Evolutionary conservation across 2,797 vertebrate species (phyloP), one percentile per base, ranked within the genome.

Genomic region (Gadopsis bispinosus): DNA sequence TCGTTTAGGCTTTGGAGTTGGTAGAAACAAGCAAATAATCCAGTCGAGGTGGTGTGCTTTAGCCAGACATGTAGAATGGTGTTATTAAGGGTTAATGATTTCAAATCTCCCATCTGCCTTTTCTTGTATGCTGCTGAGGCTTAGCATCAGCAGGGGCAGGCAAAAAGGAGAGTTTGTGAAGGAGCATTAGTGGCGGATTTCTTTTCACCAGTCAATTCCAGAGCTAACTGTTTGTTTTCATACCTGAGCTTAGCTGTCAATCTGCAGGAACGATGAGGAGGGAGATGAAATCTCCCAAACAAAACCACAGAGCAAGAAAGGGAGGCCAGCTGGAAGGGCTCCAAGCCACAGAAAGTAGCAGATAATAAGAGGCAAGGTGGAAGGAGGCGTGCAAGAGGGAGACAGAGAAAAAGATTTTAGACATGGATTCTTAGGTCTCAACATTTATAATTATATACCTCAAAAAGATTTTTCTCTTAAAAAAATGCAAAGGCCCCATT

Each of bases 201-300:
- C 92, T 96, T 94, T 94, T 93, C 94, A 94, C 88, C 84, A 67
- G 55, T 89, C 93, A 92, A 91, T 94, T 95, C 89, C 69, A 85
- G 93, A 95, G 95, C 95, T 95, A 95, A 94, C 93, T 95, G 93
- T 96, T 96, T 96, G 95, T 96, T 96, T 96, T 96, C 92, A 89
- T 96, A 96, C 95, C 95, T 95, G 94, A 95, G 94, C 95, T 95
- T 93, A 94, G 96, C 96, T 97, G 96, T 97, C 96, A 97, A 75
- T 97, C 96, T 96, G 93, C 72, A 92, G 94, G 90, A 93, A 92
- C 83, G 89, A 65, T 91, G 93, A 95, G 94, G 95, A 92, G 93
- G 79, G 92, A 96, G 93, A 94, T 90, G 93, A 92, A 95, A 96
- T 96, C 96, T 96, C 91, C 89, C 72, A 94, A 94, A 95, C 95